These are phyloP conservation scores for Callimico goeldii DNA, from an alignment of 2,797 vertebrate genomes.

Conservation along the genomic window DNA sequence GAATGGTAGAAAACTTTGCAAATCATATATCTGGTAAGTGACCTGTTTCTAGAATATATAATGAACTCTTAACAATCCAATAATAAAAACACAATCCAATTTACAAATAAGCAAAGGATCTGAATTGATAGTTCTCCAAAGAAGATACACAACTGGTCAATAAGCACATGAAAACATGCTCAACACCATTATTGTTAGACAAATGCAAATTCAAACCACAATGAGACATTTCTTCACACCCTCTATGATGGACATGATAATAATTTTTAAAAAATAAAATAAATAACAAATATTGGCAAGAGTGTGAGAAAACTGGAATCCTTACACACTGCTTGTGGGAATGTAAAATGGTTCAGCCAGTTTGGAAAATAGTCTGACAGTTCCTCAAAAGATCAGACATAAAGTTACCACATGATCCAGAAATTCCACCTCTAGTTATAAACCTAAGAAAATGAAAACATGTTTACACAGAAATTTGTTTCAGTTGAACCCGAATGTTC, in stretches of 20 bases:
- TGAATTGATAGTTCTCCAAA: not conserved
- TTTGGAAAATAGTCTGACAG: not conserved
- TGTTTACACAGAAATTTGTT: not conserved
- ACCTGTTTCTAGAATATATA: not conserved
- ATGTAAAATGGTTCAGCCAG: not conserved
- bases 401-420: not conserved
- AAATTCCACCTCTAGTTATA: not conserved
- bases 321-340: not conserved
- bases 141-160: not conserved
- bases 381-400: not conserved
- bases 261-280: not conserved
- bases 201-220: constrained; percentile 4
- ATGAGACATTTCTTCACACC: not conserved
- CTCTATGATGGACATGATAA: not conserved
- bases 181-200: not conserved
- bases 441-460: constrained; percentile 10
- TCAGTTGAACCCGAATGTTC: not conserved
- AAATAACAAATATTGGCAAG: not conserved
- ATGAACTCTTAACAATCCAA: not conserved
- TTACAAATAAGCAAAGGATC: not conserved
- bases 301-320: not conserved
- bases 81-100: not conserved
- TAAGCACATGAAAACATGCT: not conserved
- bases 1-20: not conserved
- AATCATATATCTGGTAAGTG: not conserved